These are phyloP conservation scores for Drosophila cardini DNA, from an alignment of 1,140 invertebrate genomes.

Conservation along the genomic window DNA sequence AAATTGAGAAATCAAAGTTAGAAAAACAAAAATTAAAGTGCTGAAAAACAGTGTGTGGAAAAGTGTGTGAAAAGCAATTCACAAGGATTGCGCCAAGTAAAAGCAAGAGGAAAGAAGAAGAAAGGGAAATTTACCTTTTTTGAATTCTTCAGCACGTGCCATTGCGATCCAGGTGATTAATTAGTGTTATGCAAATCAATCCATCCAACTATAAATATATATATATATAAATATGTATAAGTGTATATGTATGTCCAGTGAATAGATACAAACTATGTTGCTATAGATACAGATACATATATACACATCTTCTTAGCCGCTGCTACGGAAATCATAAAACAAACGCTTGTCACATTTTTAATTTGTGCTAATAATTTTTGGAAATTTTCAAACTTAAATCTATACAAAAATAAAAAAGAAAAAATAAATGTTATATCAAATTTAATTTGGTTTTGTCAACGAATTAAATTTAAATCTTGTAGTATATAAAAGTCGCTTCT, in stretches of 20 bases:
- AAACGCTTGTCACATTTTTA: conserved; percentile 32
- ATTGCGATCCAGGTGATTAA: conserved; percentile 83
- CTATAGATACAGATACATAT: conserved; percentile 7
- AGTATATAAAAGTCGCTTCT: conserved; percentile 6
- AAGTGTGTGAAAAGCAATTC: conserved; percentile 25
- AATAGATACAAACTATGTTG: conserved; percentile 4
- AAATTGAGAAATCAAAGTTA: conserved; percentile 21
- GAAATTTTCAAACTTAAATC: conserved; percentile 5
- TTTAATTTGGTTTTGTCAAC: conserved; percentile 1
- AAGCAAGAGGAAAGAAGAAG: conserved; percentile 27
- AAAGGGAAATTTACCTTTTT: conserved; percentile 47
- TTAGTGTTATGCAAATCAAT: conserved; percentile 23
- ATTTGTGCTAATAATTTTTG: conserved; percentile 31
- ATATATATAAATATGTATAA: neutral
- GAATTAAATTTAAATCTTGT: neutral
- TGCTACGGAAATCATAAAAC: conserved; percentile 33
- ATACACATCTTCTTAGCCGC: neutral
- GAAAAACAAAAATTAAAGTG: conserved; percentile 15
- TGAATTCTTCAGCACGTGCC: conserved; percentile 84
- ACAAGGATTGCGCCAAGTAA: conserved; percentile 37
- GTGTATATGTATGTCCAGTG: neutral
- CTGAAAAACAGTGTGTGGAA: conserved; percentile 2
- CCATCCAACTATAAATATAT: neutral
- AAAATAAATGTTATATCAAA: conserved; percentile 10
- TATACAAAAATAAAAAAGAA: conserved; percentile 7